phyloP scores from a whole-genome alignment of 2,797 vertebrate species.

The Vireo griseus region DNA sequence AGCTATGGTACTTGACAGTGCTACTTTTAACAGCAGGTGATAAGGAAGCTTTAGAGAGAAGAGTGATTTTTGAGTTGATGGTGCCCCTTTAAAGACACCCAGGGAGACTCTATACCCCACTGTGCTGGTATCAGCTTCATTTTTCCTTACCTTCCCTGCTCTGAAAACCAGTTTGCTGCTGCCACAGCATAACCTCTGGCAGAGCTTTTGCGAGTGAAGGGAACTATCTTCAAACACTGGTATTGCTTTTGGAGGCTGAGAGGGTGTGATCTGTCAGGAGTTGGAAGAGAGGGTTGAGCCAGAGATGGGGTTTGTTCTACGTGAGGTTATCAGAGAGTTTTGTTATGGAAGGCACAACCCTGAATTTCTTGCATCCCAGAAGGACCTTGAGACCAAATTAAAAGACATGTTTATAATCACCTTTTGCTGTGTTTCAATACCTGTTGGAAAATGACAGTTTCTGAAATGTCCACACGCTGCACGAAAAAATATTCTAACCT shows the following conservation, averaged over 20 bases:
- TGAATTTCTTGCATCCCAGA: neutral
- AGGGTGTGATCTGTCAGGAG: neutral
- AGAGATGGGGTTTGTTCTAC: neutral
- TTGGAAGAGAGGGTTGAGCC: neutral
- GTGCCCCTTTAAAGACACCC: neutral
- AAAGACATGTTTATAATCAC: neutral
- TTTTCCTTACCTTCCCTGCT: neutral
- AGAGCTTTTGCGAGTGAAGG: neutral
- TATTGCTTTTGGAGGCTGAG: neutral
- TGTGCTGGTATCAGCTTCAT: neutral
- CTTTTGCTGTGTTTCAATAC: neutral
- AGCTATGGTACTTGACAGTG: neutral
- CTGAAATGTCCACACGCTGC: neutral
- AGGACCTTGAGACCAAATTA: neutral
- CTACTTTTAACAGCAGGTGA: constrained; percentile 5
- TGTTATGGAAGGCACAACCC: neutral
- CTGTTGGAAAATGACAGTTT: neutral
- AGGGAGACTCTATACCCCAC: neutral
- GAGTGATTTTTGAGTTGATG: constrained; percentile 12
- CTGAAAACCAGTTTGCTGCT: neutral
- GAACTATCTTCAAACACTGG: neutral
- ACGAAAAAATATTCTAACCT: neutral
- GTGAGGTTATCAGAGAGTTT: accelerated
- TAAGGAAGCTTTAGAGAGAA: constrained; percentile 21
- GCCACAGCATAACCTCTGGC: neutral